phyloP scores from a whole-genome alignment of 1,140 invertebrate genomes.

The Stegodyphus mimosarum region DNA sequence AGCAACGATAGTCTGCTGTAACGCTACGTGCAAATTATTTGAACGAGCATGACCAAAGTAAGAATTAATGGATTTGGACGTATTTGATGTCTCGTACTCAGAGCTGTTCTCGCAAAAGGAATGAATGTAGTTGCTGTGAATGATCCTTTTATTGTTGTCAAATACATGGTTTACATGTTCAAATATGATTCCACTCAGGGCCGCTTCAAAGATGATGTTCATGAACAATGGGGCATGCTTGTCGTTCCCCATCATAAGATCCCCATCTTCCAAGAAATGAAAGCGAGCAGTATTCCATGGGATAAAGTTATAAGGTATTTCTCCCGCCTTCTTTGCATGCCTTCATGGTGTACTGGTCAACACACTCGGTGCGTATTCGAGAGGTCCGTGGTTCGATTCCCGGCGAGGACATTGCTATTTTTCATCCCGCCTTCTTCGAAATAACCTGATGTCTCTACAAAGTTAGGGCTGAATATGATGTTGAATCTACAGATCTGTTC shows the following conservation, averaged over 20 bases:
- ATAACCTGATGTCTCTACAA: no score
- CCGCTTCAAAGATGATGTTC: constrained; percentile 85
- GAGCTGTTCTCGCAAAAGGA: constrained; percentile 69
- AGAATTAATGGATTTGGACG: constrained; percentile 74
- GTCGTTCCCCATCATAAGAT: constrained; percentile 90
- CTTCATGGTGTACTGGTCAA: no score
- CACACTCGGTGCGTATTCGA: no score
- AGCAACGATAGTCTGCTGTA: no score
- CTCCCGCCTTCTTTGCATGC: no score
- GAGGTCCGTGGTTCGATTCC: no score
- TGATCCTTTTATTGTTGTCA: constrained; percentile 92
- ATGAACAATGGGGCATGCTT: constrained; percentile 79
- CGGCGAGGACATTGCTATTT: no score
- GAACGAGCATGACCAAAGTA: no score
- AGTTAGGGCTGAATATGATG: no score
- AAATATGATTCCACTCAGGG: constrained; percentile 98
- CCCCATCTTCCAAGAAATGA: constrained; percentile 82
- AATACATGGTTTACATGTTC: constrained; percentile 99
- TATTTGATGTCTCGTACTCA: constrained; percentile 74
- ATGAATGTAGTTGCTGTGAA: constrained; percentile 87
- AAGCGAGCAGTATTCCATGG: constrained; percentile 92
- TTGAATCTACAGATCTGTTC: constrained; percentile 98
- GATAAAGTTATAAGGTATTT: constrained; percentile 80
- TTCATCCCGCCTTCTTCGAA: no score
- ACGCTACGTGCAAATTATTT: no score